Percentiles rank a stretch among this genome's conserved stretches.
Evolutionary conservation across 2,888 invertebrate genomes (phyloP).

Genomic region (Phyllotreta striolata): DNA sequence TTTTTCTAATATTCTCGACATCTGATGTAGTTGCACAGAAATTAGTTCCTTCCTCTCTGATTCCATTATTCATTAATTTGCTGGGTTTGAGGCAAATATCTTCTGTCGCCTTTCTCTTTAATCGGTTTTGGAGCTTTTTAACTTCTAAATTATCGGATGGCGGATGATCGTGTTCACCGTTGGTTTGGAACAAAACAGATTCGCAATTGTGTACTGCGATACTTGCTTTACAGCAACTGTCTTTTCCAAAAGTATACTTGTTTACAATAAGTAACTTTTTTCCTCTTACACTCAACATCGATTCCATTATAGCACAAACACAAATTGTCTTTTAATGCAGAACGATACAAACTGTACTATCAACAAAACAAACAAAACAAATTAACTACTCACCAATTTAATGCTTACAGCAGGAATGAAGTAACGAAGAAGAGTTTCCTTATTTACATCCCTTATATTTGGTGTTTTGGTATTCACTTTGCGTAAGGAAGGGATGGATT

Average conservation of each 20-base stretch:
- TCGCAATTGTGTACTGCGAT: conserved; percentile 12
- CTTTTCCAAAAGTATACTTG: conserved; percentile 13
- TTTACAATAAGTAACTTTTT: conserved; percentile 13
- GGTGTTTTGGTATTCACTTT: too few relatives aligned
- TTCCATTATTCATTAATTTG: conserved; percentile 8
- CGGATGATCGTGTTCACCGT: conserved; percentile 9
- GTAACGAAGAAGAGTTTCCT: too few relatives aligned
- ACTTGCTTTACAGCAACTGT: conserved; percentile 2
- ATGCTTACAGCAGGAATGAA: too few relatives aligned
- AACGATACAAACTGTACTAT: too few relatives aligned
- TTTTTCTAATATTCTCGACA: conserved; percentile 2
- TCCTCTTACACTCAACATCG: conserved; percentile 12
- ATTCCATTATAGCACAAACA: conserved; percentile 14
- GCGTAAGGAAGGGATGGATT: too few relatives aligned
- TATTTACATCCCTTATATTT: too few relatives aligned
- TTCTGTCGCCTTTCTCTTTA: conserved; percentile 9
- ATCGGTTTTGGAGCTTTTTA: conserved; percentile 13
- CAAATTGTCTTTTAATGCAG: not conserved
- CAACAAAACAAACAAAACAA: too few relatives aligned
- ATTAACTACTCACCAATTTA: too few relatives aligned
- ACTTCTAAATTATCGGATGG: conserved; percentile 1
- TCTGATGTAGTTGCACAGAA: conserved; percentile 1
- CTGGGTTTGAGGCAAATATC: conserved; percentile 4
- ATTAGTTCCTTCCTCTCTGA: conserved; percentile 1
- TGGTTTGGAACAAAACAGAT: conserved; percentile 9